These are phyloP conservation scores for Agrochola lota DNA, from an alignment of 2,888 invertebrate genomes.

Conservation along the genomic window DNA sequence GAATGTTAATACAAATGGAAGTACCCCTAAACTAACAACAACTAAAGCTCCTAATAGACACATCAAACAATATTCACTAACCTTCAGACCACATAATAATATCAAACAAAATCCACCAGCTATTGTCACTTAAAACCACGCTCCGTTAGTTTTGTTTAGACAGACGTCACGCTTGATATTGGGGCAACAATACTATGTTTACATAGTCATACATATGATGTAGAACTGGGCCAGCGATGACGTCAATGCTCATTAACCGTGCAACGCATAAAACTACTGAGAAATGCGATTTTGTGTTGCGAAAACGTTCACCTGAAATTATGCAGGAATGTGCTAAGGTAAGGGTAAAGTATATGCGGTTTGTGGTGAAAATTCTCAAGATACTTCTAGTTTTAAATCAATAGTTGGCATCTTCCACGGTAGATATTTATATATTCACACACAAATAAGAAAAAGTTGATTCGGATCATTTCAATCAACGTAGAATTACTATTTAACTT, in stretches of 20 bases:
- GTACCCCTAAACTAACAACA: not conserved
- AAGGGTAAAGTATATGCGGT: not conserved
- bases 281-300: slow-evolving; percentile 34
- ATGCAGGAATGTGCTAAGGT: not conserved
- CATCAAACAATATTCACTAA: slow-evolving; percentile 19
- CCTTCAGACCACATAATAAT: slow-evolving; percentile 35
- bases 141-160: slow-evolving; percentile 55
- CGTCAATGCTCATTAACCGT: slow-evolving; percentile 64
- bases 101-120: slow-evolving; percentile 33
- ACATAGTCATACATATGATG: slow-evolving; percentile 49
- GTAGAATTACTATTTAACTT: not conserved
- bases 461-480: not conserved
- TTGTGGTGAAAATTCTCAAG: not conserved
- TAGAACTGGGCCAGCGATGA: slow-evolving; percentile 64
- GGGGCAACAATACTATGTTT: slow-evolving; percentile 56
- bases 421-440: not conserved
- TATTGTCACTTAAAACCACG: slow-evolving; percentile 53
- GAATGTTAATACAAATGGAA: not conserved
- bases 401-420: not conserved
- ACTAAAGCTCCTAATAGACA: not conserved
- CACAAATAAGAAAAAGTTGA: not conserved
- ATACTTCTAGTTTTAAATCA: not conserved
- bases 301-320: slow-evolving; percentile 20
- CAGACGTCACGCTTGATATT: slow-evolving; percentile 59
- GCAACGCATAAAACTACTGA: slow-evolving; percentile 41